phyloP scores from a whole-genome alignment of 2,888 invertebrate genomes.

The Ormyrus pomaceus region DNA sequence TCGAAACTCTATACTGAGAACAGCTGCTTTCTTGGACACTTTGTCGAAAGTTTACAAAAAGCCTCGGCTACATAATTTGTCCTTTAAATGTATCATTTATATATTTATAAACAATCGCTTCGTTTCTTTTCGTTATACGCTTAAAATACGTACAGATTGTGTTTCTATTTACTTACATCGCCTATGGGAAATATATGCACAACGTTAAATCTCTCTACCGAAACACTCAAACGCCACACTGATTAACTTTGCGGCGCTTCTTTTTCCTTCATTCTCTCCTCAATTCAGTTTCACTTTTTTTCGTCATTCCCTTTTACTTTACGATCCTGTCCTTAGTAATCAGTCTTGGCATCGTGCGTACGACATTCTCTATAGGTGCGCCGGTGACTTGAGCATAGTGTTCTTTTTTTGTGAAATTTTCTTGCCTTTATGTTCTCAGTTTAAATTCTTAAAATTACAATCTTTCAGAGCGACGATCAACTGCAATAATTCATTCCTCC shows the following conservation, averaged over 20 bases:
- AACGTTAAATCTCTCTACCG: slow-evolving; percentile 74
- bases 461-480: neutral
- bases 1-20: slow-evolving; percentile 32
- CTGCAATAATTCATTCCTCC: slow-evolving; percentile 52
- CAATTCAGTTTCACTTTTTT: slow-evolving; percentile 5
- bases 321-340: slow-evolving; percentile 57
- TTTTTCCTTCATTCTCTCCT: slow-evolving; percentile 49
- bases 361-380: slow-evolving; percentile 55
- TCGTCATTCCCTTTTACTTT: neutral
- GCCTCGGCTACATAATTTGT: slow-evolving; percentile 34
- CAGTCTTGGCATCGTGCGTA: slow-evolving; percentile 68
- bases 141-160: slow-evolving; percentile 20
- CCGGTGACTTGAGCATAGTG: slow-evolving; percentile 57
- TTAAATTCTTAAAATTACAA: slow-evolving; percentile 33
- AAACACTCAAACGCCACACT: slow-evolving; percentile 75
- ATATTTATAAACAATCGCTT: slow-evolving; percentile 27
- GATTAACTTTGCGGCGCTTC: slow-evolving; percentile 62
- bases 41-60: slow-evolving; percentile 54
- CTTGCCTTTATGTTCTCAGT: slow-evolving; percentile 21
- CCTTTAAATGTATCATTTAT: slow-evolving; percentile 13
- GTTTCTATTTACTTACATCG: slow-evolving; percentile 28
- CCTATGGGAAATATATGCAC: slow-evolving; percentile 62
- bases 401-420: slow-evolving; percentile 23
- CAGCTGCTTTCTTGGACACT: slow-evolving; percentile 42
- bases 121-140: neutral